phyloP scores from a whole-genome alignment of 2,113 vertebrate genomes.

The Ochotona curzoniae region DNA sequence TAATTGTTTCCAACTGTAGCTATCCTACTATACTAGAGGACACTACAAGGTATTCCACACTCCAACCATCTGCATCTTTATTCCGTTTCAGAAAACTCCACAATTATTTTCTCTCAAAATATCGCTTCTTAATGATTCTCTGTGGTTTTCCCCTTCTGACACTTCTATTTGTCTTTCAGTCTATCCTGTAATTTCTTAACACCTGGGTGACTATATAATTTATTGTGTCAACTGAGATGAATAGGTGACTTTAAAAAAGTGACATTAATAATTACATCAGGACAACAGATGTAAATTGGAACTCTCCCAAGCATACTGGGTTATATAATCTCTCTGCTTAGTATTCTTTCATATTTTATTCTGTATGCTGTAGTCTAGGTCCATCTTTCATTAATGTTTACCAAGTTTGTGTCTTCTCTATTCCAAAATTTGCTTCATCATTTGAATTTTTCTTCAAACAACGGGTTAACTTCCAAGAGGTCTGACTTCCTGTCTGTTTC shows the following conservation, averaged over 20 bases:
- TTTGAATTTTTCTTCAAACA: constrained; percentile 7
- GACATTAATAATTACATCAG: neutral
- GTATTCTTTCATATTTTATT: neutral
- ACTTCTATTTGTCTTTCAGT: neutral
- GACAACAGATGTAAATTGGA: neutral
- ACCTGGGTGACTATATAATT: neutral
- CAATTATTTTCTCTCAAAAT: constrained; percentile 25
- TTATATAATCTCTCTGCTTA: neutral
- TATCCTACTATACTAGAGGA: too few relatives aligned
- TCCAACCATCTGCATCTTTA: neutral
- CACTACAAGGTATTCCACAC: too few relatives aligned
- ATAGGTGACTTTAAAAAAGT: neutral
- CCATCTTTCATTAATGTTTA: neutral
- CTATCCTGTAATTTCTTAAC: neutral
- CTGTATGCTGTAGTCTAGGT: neutral
- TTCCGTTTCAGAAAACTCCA: constrained; percentile 25
- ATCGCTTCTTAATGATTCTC: neutral
- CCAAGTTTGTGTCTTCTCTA: neutral
- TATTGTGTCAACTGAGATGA: neutral
- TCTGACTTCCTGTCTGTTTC: neutral
- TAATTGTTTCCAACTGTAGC: too few relatives aligned
- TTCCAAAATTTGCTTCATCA: neutral
- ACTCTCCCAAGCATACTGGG: neutral
- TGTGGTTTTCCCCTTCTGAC: neutral
- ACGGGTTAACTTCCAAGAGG: neutral